Percentiles rank a stretch among this genome's conserved stretches.
phyloP scores from a whole-genome alignment of 1,140 invertebrate species.

The Lucilia cuprina region DNA sequence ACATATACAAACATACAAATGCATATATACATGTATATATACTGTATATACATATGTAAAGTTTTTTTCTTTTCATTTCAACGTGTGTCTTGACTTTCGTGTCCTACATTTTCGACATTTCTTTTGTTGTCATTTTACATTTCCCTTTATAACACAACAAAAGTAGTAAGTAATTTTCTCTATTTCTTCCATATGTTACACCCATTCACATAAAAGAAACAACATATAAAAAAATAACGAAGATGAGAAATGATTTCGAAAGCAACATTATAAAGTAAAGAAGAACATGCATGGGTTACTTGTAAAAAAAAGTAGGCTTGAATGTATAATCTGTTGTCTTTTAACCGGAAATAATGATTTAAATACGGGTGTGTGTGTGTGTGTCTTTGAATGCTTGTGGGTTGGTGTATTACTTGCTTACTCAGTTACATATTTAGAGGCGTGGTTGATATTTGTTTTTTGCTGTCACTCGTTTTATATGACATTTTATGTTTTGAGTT shows the following conservation, averaged over 20 bases:
- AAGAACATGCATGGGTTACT: neutral
- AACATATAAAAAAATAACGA: neutral
- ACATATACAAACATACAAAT: too few species aligned
- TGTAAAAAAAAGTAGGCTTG: neutral
- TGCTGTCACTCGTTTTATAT: neutral
- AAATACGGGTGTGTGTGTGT: neutral
- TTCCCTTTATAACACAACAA: neutral
- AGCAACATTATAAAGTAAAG: neutral
- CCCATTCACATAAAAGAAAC: neutral
- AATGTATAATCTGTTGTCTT: neutral
- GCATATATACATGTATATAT: too few species aligned
- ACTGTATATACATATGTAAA: too few species aligned
- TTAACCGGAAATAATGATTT: conserved; percentile 9
- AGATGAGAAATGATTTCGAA: neutral
- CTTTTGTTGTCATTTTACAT: conserved; percentile 10
- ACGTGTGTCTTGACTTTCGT: neutral
- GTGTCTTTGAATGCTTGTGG: too few species aligned
- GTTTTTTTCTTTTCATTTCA: neutral
- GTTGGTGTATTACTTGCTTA: neutral
- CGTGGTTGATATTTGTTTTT: neutral
- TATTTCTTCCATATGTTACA: neutral
- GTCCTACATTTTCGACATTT: conserved; percentile 2
- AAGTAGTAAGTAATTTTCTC: conserved; percentile 9
- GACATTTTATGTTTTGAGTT: neutral
- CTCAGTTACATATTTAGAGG: neutral